phyloP scores from a whole-genome alignment of 23 tunicate species.

The Ciona savignyi region DNA sequence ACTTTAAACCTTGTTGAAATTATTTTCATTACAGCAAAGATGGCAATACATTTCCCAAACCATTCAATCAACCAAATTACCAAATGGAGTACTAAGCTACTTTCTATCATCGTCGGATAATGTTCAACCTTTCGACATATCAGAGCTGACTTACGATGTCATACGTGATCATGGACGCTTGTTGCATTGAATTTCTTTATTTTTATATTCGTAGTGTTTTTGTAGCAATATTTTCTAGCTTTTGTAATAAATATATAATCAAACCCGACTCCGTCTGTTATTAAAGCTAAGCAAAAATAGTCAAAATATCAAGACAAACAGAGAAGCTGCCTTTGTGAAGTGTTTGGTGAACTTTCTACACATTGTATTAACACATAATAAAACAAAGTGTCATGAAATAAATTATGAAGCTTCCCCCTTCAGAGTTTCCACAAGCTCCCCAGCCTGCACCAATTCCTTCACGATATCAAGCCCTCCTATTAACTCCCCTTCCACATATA shows the following conservation, averaged over 20 bases:
- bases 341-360: too few relatives aligned
- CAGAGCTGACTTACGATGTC: constrained; percentile 41
- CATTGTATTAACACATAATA: too few relatives aligned
- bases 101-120: constrained; percentile 17
- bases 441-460: constrained; percentile 71
- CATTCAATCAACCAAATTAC: constrained; percentile 5
- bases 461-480: constrained; percentile 91
- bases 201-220: too few relatives aligned
- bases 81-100: constrained; percentile 15
- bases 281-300: too few relatives aligned
- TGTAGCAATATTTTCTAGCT: too few relatives aligned
- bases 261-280: too few relatives aligned
- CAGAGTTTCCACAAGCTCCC: constrained; percentile 52
- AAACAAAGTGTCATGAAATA: too few relatives aligned
- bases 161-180: constrained; percentile 6
- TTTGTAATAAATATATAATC: too few relatives aligned
- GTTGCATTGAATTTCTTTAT: background rate
- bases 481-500: constrained; percentile 78
- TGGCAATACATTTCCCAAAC: constrained; percentile 1
- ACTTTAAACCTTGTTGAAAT: too few relatives aligned
- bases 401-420: too few relatives aligned
- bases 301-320: too few relatives aligned
- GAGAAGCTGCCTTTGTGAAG: too few relatives aligned
- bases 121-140: constrained; percentile 32
- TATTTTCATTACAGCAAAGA: constrained; percentile 9